Percentiles rank a stretch among this genome's conserved stretches.
phyloP scores from a whole-genome alignment of 2,888 invertebrate species.

The Hypena proboscidalis region DNA sequence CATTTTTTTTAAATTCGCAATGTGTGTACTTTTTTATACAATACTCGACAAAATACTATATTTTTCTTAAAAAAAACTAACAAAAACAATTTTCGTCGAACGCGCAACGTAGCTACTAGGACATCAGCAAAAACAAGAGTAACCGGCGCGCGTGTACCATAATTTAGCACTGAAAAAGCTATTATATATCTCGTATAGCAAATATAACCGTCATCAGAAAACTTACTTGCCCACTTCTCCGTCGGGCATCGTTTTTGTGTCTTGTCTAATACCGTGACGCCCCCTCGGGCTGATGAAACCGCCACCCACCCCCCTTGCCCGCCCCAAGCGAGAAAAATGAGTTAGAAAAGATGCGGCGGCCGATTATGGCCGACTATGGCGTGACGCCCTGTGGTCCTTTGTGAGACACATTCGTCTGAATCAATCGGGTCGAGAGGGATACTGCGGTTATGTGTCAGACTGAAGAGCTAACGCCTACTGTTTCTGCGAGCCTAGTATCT shows the following conservation, averaged over 20 bases:
- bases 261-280: slow-evolving; percentile 84
- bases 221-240: slow-evolving; percentile 76
- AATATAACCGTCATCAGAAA: slow-evolving; percentile 71
- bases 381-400: slow-evolving; percentile 73
- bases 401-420: slow-evolving; percentile 78
- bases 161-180: slow-evolving; percentile 47
- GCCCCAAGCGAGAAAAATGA: slow-evolving; percentile 84
- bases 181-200: slow-evolving; percentile 47
- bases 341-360: slow-evolving; percentile 84
- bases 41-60: not conserved
- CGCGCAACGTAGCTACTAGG: not conserved
- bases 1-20: not conserved
- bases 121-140: slow-evolving; percentile 14
- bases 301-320: slow-evolving; percentile 48
- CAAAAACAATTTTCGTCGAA: not conserved
- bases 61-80: not conserved
- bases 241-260: slow-evolving; percentile 81
- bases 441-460: slow-evolving; percentile 60
- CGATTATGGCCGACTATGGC: slow-evolving; percentile 83
- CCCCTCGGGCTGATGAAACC: slow-evolving; percentile 76
- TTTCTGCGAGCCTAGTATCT: slow-evolving; percentile 53
- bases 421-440: slow-evolving; percentile 71
- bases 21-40: not conserved
- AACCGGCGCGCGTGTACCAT: slow-evolving; percentile 22
- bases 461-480: slow-evolving; percentile 47